Evolutionary conservation across 2,888 invertebrate species (phyloP), one percentile per base, ranked within the genome.

Genomic region (Rhagophthalmus giganteus): DNA sequence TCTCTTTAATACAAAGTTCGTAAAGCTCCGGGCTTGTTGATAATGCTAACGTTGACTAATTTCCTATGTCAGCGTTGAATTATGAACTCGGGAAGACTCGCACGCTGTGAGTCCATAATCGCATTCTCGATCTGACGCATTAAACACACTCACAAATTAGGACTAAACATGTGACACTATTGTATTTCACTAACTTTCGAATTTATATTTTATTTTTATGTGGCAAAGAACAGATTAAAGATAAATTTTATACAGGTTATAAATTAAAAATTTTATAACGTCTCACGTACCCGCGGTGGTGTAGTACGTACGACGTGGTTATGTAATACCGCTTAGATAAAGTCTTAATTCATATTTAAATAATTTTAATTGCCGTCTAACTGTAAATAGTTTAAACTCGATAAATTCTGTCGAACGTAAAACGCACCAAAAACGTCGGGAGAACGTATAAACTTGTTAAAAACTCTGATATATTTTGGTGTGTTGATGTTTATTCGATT

Each of bases 141-240:
- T 62, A 65, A 67, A 68, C 70, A 69, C 68, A 69, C 69, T 66
- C 68, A 70, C 69, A 70, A 70, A 67, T 70, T 69, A 66, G 67
- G 66, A 65, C 61, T 64, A 68, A 71, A 70, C 70, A 69, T 69
- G 68, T 68, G 69, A 66, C 62, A 59, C 63, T 61, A 61, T 63
- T 67, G 64, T 66, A 64, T 65, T 67, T 66, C 61, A 65, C 67
- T 64, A 63, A 60, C 54, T 55, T 58, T 55, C 54, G 51, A 48
- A 51, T 53, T 51, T 49, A 37, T 49, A 42, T 42, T 49, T 49
- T 49, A 49, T 49, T 49, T 48, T 48, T 49, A 37, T 44, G 33
- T 39, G 20, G 20, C 9, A 31, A 9, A 25, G 32, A 49, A 38
- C 32, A 50, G 44, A 50, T 50, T 37, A 24, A 38, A 50, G 50